These are phyloP conservation scores for Muscicapa striata DNA, from an alignment of 2,797 vertebrate genomes.

Conservation along the genomic window DNA sequence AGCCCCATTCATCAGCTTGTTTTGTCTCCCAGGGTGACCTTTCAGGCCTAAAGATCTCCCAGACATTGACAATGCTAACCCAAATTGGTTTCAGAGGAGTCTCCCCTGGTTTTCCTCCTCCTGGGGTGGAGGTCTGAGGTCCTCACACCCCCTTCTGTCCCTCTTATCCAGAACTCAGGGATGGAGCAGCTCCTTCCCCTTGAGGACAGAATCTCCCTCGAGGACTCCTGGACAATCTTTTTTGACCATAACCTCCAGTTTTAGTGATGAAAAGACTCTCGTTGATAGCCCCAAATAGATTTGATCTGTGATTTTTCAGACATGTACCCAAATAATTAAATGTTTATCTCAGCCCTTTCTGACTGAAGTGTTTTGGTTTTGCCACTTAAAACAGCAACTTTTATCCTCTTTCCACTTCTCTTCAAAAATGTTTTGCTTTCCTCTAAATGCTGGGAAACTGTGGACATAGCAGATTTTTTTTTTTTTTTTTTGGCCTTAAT, in stretches of 20 bases:
- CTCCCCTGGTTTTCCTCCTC: neutral
- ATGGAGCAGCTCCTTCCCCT: rapidly evolving
- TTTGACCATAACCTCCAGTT: neutral
- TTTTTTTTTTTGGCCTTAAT: neutral
- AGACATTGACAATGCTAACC: neutral
- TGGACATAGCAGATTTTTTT: neutral
- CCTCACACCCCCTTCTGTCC: neutral
- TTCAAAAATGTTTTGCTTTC: neutral
- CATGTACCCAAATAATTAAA: rapidly evolving
- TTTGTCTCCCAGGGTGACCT: constrained; percentile 31
- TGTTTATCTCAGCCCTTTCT: neutral
- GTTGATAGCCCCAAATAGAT: neutral
- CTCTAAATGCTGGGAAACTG: neutral
- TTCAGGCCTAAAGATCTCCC: neutral
- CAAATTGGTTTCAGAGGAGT: neutral
- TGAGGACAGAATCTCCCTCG: no score
- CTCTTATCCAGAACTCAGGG: rapidly evolving
- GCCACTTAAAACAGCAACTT: neutral
- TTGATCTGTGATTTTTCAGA: neutral
- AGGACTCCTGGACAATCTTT: neutral
- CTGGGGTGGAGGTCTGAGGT: neutral
- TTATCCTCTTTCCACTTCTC: neutral
- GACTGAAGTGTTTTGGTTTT: neutral
- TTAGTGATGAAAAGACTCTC: neutral
- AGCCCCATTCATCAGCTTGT: constrained; percentile 15